A percentile compares a stretch with the other conserved stretches of the same genome.
phyloP scores from a whole-genome alignment of 2,797 vertebrate genomes.

The Cryptoprocta ferox region DNA sequence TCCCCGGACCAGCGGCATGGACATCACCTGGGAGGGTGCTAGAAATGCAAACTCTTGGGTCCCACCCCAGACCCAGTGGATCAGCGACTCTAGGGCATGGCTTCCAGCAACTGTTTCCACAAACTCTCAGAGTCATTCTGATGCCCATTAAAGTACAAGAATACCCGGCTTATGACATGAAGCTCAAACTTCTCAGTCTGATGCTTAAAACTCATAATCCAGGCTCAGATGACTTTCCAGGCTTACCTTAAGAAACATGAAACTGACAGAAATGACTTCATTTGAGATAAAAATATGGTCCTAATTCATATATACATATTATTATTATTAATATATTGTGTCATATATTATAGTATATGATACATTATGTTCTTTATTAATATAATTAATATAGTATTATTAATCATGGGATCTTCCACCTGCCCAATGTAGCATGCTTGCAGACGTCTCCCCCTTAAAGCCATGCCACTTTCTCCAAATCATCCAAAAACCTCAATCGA shows the following conservation, averaged over 20 bases:
- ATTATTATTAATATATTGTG: too few relatives aligned
- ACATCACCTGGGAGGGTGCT: fast-evolving
- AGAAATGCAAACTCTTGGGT: neutral
- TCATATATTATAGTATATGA: too few relatives aligned
- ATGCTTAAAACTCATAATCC: neutral
- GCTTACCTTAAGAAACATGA: neutral
- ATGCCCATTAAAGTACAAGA: neutral
- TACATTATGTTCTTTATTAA: too few relatives aligned
- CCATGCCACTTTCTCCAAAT: too few relatives aligned
- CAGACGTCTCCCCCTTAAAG: neutral
- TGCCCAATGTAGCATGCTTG: neutral
- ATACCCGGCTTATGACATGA: neutral
- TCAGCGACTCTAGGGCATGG: neutral
- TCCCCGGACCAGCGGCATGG: fast-evolving
- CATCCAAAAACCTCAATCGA: neutral
- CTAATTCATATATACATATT: neutral
- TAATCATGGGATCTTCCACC: neutral
- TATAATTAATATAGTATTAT: neutral
- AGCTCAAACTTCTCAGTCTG: neutral
- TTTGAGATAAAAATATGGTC: neutral
- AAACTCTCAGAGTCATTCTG: neutral
- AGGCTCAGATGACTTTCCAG: neutral
- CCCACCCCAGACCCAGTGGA: neutral
- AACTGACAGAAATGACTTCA: neutral
- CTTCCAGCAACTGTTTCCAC: neutral